phyloP scores from a whole-genome alignment of 2,113 vertebrate genomes.

The Cochlearius cochlearius region DNA sequence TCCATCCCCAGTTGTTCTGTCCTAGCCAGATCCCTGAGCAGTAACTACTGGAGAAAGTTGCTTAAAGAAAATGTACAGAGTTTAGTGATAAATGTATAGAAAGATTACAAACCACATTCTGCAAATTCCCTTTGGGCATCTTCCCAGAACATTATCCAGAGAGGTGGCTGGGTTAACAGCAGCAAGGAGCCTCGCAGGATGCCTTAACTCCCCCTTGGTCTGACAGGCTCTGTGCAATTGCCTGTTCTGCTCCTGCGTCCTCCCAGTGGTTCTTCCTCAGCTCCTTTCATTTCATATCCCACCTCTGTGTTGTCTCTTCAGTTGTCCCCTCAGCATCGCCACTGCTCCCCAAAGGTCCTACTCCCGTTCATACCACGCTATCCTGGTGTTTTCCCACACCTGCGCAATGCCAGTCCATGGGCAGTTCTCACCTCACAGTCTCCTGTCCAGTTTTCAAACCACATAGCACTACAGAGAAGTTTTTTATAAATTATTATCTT shows the following conservation, averaged over 20 bases:
- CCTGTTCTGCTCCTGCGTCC: neutral
- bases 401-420: accelerated
- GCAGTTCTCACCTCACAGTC: neutral
- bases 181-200: neutral
- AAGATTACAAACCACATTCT: neutral
- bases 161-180: neutral
- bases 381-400: neutral
- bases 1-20: neutral
- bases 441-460: neutral
- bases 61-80: neutral
- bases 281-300: neutral
- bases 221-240: neutral
- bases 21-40: neutral
- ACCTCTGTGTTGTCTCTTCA: neutral
- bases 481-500: neutral
- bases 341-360: neutral
- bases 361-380: accelerated
- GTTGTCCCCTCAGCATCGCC: neutral
- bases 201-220: neutral
- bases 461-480: neutral
- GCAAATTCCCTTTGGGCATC: neutral
- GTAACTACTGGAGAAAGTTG: neutral
- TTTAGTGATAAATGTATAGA: neutral
- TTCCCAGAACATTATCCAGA: neutral
- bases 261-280: neutral